Evolutionary conservation across 2,888 invertebrate genomes (phyloP), one percentile per base, ranked within the genome.

Genomic region (Colostygia pectinataria): DNA sequence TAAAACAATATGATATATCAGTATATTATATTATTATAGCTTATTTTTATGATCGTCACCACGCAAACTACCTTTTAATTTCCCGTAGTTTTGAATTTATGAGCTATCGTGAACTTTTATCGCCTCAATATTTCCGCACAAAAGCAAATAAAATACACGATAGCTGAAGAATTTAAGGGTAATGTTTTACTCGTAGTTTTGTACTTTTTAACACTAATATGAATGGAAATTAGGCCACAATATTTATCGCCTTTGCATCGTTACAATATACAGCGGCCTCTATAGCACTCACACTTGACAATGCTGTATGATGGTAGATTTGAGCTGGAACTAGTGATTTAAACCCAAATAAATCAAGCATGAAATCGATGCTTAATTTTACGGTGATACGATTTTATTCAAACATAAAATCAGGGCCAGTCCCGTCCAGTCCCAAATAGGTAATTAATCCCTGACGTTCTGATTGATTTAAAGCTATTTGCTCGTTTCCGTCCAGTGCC

Each of bases 381-480:
- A 5, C 20, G 20, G 6, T 20, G 20, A 20, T 15, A 15, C 15
- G 15, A 15, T 4, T 15, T 15, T 15, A 15, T 20, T 20, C 6
- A 20, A 20, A 20, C 20, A 10, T 4, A 14, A 31, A 28, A 31
- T n/a, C 18, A 6, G 15, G 14, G 7, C 8, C 4, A 20, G 32
- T n/a, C 6, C 23, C 25, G n/a, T 14, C n/a, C n/a, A 24, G n/a
- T 37, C 14, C 37, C 37, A 14, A 38, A 27, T 38, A 27, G 33
- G 10, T 39, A 46, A 46, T 46, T 46, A 46, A 27, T 27, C 38
- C 14, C n/a, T 18, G 39, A 33, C 45, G 38, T 23, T 14, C 20
- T 13, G 39, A 46, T 39, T 46, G 45, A 46, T 46, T 46, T 39
- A 46, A 33, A 27, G 45, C 39, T 10, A 18, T 44, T 32, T 2